Evolutionary conservation across 2,888 invertebrate genomes (phyloP).

Genomic region (Dryocosmus kuriphilus): DNA sequence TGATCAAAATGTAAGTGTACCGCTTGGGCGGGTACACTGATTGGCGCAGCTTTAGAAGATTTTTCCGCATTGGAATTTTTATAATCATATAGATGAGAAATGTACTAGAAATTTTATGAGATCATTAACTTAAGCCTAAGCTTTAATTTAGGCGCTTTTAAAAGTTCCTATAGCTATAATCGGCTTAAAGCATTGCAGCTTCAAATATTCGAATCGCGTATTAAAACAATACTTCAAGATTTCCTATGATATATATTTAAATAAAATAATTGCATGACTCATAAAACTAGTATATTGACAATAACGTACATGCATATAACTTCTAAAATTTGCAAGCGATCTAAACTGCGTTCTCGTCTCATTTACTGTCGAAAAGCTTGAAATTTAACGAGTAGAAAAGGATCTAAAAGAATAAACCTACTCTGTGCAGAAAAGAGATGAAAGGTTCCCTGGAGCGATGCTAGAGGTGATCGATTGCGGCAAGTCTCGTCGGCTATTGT

Average conservation of each 20-base stretch:
- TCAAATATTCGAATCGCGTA: background rate
- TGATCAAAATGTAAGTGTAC: too few species aligned
- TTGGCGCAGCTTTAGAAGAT: too few species aligned
- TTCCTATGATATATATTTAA: background rate
- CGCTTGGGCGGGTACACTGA: too few species aligned
- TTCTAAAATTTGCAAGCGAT: background rate
- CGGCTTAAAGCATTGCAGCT: background rate
- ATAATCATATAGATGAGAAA: too few species aligned
- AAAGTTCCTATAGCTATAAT: background rate
- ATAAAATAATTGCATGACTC: too few species aligned
- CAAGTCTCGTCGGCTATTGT: slow-evolving; percentile 23
- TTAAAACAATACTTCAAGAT: background rate
- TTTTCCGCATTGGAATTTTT: too few species aligned
- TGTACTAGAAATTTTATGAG: too few species aligned
- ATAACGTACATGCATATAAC: background rate
- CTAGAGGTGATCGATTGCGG: slow-evolving; percentile 5
- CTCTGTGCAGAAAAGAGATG: background rate
- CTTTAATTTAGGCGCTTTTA: too few species aligned
- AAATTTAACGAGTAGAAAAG: background rate
- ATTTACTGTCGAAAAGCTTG: background rate
- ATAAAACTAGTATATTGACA: too few species aligned
- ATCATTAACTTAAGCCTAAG: too few species aligned
- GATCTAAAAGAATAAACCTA: background rate
- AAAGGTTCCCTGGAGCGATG: background rate
- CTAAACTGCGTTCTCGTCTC: background rate